Percentiles rank a stretch among this genome's conserved stretches.
Conservation (phyloP, 2,113 vertebrate genomes). For the Alectura lathami region DNA sequence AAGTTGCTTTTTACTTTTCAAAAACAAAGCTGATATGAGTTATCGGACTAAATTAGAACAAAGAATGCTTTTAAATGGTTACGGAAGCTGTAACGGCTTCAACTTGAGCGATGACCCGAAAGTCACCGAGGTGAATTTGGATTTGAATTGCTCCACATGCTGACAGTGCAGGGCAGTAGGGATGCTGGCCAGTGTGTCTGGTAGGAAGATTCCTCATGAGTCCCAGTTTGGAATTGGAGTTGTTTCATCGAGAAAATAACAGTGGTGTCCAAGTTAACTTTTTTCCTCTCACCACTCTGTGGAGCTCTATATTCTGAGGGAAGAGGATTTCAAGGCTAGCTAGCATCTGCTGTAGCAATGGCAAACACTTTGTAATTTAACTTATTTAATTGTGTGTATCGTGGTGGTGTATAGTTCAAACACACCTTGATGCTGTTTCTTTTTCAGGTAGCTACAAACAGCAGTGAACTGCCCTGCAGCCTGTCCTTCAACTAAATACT, state of each 20-base stretch:
- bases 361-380: not conserved
- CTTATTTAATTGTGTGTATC: conserved; percentile 16
- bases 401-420: conserved; percentile 29
- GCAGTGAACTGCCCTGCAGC: conserved; percentile 39
- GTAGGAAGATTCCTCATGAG: not conserved
- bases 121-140: not conserved
- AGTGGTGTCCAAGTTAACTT: not conserved
- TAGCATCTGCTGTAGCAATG: conserved; percentile 8
- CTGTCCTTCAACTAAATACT: not conserved
- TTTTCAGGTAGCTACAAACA: conserved; percentile 9
- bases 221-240: not conserved
- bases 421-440: not conserved
- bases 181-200: not conserved
- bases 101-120: not conserved
- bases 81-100: not conserved
- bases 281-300: not conserved
- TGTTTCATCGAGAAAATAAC: not conserved
- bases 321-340: conserved; percentile 1
- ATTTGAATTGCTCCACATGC: not conserved
- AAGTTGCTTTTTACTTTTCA: not conserved
- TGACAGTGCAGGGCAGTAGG: not conserved
- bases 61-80: not conserved
- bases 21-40: not conserved
- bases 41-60: not conserved
- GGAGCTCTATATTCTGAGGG: not conserved